Percentiles rank a stretch among this genome's conserved stretches.
Evolutionary conservation across 2,888 invertebrate species (phyloP).

Genomic region (Encarsia formosa): DNA sequence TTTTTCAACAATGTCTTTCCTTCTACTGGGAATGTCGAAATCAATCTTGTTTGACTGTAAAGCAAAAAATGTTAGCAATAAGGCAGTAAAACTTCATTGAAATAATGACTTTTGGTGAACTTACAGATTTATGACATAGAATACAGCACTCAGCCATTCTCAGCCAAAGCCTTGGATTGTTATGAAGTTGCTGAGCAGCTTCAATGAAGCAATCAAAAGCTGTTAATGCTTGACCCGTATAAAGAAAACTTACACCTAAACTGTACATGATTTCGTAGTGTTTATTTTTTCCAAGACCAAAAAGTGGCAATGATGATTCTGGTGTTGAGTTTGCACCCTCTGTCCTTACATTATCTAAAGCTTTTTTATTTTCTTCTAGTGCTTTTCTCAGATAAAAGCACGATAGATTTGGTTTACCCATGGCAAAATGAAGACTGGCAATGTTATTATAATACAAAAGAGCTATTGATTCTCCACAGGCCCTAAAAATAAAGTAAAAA

Average conservation of each 20-base stretch:
- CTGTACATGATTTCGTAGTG: constrained; percentile 73
- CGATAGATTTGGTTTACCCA: constrained; percentile 77
- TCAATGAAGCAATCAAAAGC: constrained; percentile 90
- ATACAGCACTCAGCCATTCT: constrained; percentile 92
- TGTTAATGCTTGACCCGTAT: constrained; percentile 73
- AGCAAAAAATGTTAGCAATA: constrained; percentile 3
- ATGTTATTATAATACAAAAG: constrained; percentile 76
- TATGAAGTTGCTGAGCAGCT: constrained; percentile 78
- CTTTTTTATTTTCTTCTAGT: constrained; percentile 65
- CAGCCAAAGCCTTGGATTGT: constrained; percentile 87
- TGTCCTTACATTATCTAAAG: constrained; percentile 42
- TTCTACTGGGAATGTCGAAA: constrained; percentile 58
- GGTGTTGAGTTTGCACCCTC: constrained; percentile 14
- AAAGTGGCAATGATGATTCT: constrained; percentile 53
- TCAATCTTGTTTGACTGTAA: constrained; percentile 61
- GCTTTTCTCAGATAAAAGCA: constrained; percentile 77
- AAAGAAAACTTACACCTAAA: constrained; percentile 77
- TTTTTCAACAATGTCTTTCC: constrained; percentile 60
- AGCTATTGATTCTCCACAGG: constrained; percentile 59
- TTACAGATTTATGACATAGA: constrained; percentile 61
- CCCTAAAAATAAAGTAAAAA: constrained; percentile 45
- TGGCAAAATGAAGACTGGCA: constrained; percentile 74
- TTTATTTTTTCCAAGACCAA: constrained; percentile 59
- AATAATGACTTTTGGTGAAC: constrained; percentile 37
- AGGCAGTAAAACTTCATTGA: neutral